Evolutionary conservation across 2,797 vertebrate species (phyloP).

Genomic region (Graptemys geographica): DNA sequence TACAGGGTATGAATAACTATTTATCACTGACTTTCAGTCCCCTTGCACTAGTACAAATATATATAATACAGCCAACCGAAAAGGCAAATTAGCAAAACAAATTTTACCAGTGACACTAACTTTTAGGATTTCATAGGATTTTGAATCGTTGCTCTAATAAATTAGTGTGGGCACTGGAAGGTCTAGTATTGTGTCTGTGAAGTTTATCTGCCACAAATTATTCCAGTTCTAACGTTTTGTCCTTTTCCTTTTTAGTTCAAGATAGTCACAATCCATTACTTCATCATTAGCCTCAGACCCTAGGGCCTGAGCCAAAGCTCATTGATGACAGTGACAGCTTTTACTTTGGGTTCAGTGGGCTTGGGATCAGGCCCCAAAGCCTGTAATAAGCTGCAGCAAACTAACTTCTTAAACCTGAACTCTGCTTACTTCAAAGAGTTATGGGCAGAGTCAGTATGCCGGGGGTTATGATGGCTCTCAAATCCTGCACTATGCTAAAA

Average conservation of each 20-base stretch:
- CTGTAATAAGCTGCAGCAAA: not conserved
- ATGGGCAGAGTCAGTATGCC: not conserved
- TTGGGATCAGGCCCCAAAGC: not conserved
- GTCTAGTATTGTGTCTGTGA: not conserved
- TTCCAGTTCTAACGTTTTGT: not conserved
- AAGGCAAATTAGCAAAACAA: not conserved
- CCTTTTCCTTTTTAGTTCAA: not conserved
- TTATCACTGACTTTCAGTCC: not conserved
- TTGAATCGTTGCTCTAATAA: not conserved
- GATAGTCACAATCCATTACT: not conserved
- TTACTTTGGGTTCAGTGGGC: not conserved
- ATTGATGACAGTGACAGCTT: not conserved
- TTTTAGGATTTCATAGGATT: not conserved
- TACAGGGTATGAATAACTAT: not conserved
- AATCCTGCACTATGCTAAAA: not conserved
- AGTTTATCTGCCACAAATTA: not conserved
- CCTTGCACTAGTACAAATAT: not conserved
- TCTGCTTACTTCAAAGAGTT: not conserved
- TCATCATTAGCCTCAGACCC: not conserved
- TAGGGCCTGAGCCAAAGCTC: not conserved
- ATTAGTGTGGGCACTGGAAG: not conserved
- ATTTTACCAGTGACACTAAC: not conserved
- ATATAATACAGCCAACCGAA: not conserved
- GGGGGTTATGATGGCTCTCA: not conserved
- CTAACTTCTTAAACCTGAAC: not conserved